A percentile compares a stretch with the other conserved stretches of the same genome.
Evolutionary conservation across 1,140 invertebrate species (phyloP).

Genomic region (Melipona quadrifasciata): DNA sequence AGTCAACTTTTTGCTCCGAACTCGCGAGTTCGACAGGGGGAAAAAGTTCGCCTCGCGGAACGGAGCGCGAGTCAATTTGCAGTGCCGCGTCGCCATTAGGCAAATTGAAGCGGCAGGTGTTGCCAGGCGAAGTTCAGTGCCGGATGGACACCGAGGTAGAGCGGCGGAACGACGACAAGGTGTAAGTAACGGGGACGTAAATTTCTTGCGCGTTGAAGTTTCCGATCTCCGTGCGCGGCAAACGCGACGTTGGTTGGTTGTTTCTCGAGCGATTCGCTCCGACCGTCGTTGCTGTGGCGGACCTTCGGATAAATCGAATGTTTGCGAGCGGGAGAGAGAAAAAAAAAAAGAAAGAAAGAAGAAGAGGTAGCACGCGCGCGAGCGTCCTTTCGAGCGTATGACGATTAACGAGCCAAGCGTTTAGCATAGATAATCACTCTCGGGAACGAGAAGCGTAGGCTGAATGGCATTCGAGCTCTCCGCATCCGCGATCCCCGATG

Average conservation of each 20-base stretch:
- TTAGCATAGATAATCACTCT: conserved; percentile 78
- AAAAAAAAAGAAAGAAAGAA: not conserved
- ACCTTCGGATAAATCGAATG: conserved; percentile 1
- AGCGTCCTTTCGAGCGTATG: conserved; percentile 14
- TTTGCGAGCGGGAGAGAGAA: not conserved
- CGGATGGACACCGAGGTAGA: not conserved
- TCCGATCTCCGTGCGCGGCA: not conserved
- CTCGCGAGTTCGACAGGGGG: not conserved
- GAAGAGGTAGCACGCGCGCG: conserved; percentile 3
- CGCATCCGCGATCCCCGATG: conserved; percentile 64
- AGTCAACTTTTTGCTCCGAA: not conserved
- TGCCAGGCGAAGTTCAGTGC: not conserved
- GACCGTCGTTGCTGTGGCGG: not conserved
- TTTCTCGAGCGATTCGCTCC: not conserved
- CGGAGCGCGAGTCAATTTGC: not conserved
- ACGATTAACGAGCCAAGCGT: conserved; percentile 70
- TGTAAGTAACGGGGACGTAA: not conserved
- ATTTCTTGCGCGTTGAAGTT: not conserved
- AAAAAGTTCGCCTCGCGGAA: not conserved
- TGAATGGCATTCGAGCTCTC: conserved; percentile 62
- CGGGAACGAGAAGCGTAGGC: conserved; percentile 63
- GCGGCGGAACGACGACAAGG: not conserved
- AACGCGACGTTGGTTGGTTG: not conserved
- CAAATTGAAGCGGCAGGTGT: conserved; percentile 38
- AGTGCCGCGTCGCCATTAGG: not conserved